Conservation (phyloP, 2,113 vertebrate species). For the Silurus asotus region DNA sequence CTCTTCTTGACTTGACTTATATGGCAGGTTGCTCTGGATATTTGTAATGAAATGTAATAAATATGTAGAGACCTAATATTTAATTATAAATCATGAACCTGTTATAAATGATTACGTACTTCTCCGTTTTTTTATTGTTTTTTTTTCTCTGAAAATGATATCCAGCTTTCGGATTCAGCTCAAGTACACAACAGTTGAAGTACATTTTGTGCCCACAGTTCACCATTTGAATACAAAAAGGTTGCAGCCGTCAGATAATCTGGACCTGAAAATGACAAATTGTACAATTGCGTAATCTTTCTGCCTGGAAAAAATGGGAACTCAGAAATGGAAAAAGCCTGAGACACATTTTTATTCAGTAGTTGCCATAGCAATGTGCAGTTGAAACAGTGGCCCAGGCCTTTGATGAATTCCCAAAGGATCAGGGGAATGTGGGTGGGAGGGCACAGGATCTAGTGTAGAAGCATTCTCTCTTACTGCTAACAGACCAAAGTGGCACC, state of each 20-base stretch:
- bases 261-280: background rate
- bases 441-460: background rate
- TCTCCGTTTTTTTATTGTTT: background rate
- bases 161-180: background rate
- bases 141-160: background rate
- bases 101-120: too few relatives aligned
- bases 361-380: constrained; percentile 64
- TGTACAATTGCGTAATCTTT: background rate
- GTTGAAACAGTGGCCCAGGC: constrained; percentile 36
- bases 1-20: too few relatives aligned
- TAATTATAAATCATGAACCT: too few relatives aligned
- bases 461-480: background rate
- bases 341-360: constrained; percentile 46
- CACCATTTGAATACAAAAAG: constrained; percentile 10
- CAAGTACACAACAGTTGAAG: background rate
- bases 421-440: constrained; percentile 50
- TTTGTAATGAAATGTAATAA: background rate
- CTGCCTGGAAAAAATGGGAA: background rate
- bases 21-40: background rate
- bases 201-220: background rate
- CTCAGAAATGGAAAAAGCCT: constrained; percentile 23
- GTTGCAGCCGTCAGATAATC: background rate
- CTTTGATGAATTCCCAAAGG: constrained; percentile 36
- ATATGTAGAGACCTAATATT: background rate
- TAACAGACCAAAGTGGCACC: constrained; percentile 29